Evolutionary conservation across 2,888 invertebrate species (phyloP).

Genomic region (Thymelicus acteon): DNA sequence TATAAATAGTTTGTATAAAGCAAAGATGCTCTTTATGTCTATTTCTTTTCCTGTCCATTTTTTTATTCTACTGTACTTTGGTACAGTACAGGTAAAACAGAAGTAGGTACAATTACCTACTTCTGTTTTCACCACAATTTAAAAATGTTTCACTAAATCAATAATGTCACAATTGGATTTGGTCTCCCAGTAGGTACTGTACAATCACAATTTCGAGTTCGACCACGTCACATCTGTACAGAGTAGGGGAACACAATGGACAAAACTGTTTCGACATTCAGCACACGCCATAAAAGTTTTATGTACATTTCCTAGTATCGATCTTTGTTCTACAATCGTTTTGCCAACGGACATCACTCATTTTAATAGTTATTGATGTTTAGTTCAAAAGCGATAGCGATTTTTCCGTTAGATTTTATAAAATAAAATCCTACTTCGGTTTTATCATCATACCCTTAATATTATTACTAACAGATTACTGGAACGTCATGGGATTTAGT

Average conservation of each 20-base stretch:
- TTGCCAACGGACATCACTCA: conserved; percentile 42
- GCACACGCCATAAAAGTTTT: conserved; percentile 61
- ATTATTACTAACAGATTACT: too few species aligned
- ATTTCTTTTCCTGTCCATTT: too few species aligned
- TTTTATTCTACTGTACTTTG: too few species aligned
- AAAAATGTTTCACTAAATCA: too few species aligned
- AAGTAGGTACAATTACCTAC: too few species aligned
- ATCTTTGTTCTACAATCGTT: conserved; percentile 58
- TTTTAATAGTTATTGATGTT: conserved; percentile 40
- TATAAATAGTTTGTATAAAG: too few species aligned
- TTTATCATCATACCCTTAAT: not conserved
- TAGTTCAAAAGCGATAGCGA: conserved; percentile 41
- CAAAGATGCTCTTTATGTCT: too few species aligned
- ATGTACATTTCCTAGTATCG: conserved; percentile 67
- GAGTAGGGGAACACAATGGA: conserved; percentile 54
- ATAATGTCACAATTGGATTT: not conserved
- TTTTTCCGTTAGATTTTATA: not conserved
- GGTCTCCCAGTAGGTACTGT: not conserved
- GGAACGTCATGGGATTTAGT: too few species aligned
- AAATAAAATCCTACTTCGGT: not conserved
- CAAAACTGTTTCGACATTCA: conserved; percentile 50
- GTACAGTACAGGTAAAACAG: too few species aligned
- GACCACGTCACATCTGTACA: conserved; percentile 46
- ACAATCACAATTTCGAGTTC: conserved; percentile 5
- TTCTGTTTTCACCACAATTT: too few species aligned